phyloP scores from a whole-genome alignment of 1,140 invertebrate species.

The Catajapyx aquilonaris region DNA sequence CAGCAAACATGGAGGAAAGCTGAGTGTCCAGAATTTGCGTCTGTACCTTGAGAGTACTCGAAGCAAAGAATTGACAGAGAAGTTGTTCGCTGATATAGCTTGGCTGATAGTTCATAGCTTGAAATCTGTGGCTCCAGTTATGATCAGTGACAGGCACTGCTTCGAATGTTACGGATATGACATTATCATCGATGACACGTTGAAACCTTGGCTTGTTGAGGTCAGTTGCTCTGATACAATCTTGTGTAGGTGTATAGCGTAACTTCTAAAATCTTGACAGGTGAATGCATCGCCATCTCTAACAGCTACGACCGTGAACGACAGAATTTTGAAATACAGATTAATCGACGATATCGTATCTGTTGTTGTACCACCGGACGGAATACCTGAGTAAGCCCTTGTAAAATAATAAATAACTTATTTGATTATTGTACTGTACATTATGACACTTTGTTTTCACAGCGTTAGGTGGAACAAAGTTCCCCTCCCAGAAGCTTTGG shows the following conservation, averaged over 20 bases:
- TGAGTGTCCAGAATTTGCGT: constrained; percentile 75
- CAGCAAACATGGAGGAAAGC: constrained; percentile 80
- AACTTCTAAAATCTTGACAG: constrained; percentile 20
- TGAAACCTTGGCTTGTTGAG: constrained; percentile 71
- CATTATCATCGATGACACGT: constrained; percentile 62
- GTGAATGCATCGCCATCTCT: constrained; percentile 88
- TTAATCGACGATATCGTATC: constrained; percentile 87
- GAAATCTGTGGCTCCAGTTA: constrained; percentile 51
- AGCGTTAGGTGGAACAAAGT: constrained; percentile 80
- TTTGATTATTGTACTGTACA: not conserved
- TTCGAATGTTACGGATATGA: constrained; percentile 73
- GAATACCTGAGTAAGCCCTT: constrained; percentile 54
- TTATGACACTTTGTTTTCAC: constrained; percentile 13
- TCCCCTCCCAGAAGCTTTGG: constrained; percentile 50
- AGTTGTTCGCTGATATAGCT: constrained; percentile 59
- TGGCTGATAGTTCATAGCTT: constrained; percentile 66
- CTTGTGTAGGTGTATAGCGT: not conserved
- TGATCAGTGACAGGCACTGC: constrained; percentile 54
- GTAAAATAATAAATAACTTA: constrained; percentile 1
- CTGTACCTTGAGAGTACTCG: constrained; percentile 76
- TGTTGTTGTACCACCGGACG: constrained; percentile 70
- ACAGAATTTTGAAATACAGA: constrained; percentile 88
- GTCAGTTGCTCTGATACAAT: constrained; percentile 18
- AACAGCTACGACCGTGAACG: constrained; percentile 84
- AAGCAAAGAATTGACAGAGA: constrained; percentile 68